A percentile compares a stretch with the other conserved stretches of the same genome.
Conservation (phyloP, 2,797 vertebrate species). For the Trematomus bernacchii region DNA sequence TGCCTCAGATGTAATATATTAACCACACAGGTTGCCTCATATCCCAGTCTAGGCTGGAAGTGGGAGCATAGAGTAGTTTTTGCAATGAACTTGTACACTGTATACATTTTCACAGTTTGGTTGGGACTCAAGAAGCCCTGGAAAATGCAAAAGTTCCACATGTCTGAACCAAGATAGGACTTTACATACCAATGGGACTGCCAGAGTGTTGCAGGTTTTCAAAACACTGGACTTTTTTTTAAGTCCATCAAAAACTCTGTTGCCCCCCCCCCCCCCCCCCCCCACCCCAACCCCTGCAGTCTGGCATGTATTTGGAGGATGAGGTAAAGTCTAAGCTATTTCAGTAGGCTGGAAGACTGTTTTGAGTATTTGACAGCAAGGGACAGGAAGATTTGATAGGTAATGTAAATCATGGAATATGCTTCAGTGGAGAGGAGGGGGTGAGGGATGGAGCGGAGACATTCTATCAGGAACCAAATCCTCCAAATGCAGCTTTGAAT, state of each 20-base stretch:
- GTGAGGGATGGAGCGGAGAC: conserved; percentile 23
- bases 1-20: conserved; percentile 57
- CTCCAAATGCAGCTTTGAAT: conserved; percentile 77
- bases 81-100: conserved; percentile 36
- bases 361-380: conserved; percentile 63
- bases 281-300: not conserved
- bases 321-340: conserved; percentile 55
- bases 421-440: conserved; percentile 47
- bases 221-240: conserved; percentile 63
- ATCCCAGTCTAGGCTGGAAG: conserved; percentile 35
- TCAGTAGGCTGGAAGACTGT: conserved; percentile 39
- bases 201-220: conserved; percentile 64
- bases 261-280: not conserved
- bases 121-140: conserved; percentile 43
- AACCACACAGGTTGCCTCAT: conserved; percentile 48
- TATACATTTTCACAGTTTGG: conserved; percentile 58
- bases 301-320: conserved; percentile 47
- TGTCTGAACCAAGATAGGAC: conserved; percentile 67
- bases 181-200: conserved; percentile 74
- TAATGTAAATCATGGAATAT: conserved; percentile 75
- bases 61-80: conserved; percentile 39
- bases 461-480: conserved; percentile 75
- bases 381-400: conserved; percentile 67
- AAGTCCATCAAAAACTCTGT: conserved; percentile 49
- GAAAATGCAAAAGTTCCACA: conserved; percentile 64